Conservation (phyloP, 2,113 vertebrate genomes). For the Ptychochromis oligacanthus region DNA sequence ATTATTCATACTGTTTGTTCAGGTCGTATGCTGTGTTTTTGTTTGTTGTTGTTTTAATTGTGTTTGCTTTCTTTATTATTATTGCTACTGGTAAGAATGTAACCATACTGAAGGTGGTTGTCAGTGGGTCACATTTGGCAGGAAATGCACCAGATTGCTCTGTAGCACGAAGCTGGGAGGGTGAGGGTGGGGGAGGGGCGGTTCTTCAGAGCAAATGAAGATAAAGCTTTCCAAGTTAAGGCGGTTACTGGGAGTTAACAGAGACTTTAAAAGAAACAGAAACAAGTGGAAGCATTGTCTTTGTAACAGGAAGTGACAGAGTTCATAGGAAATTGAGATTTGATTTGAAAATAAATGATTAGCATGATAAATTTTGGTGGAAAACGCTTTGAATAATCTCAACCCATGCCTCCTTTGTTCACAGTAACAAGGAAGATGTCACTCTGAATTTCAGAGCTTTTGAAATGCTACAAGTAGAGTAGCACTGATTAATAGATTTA, state of each 20-base stretch:
- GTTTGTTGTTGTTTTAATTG: no score
- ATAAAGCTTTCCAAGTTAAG: not conserved
- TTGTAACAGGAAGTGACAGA: constrained; percentile 14
- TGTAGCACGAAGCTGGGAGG: not conserved
- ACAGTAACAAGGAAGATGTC: not conserved
- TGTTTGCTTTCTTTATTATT: no score
- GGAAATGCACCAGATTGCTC: constrained; percentile 31
- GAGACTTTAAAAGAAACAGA: not conserved
- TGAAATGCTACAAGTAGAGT: not conserved
- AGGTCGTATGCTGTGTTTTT: no score
- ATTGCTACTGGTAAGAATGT: not conserved
- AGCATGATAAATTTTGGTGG: not conserved
- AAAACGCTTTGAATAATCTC: not conserved
- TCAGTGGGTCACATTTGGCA: constrained; percentile 1
- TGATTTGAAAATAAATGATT: not conserved
- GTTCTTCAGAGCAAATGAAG: not conserved
- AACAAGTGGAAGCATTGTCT: not conserved
- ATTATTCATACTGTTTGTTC: not conserved
- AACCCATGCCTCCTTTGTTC: not conserved
- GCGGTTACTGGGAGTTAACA: not conserved
- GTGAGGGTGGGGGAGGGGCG: not conserved
- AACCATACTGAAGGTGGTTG: not conserved
- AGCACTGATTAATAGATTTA: not conserved
- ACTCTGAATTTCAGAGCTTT: not conserved
- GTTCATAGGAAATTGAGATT: not conserved